Evolutionary conservation across 2,888 invertebrate genomes (phyloP), one percentile per base, ranked within the genome.

Genomic region (Coleophora flavipennella): DNA sequence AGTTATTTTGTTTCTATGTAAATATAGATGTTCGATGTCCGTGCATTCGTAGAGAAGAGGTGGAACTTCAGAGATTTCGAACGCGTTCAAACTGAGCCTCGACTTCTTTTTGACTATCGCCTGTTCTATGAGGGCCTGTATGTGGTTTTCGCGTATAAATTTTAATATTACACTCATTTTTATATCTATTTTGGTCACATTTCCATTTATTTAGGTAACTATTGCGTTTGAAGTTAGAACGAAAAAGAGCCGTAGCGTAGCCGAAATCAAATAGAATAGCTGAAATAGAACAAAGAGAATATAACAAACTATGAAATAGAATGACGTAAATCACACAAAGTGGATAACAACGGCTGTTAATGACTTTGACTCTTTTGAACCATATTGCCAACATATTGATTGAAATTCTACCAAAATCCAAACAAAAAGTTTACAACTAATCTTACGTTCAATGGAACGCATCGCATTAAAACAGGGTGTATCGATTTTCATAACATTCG

Each of bases 131-230:
- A 89, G 83, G 29, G 90, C 89, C 55, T 90, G 64, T 59, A 90
- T 88, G 58, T 90, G 88, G 63, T 90, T 89, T 70, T 88, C 87
- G 69, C 89, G 89, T 57, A 91, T 87, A 70, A 89, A 91, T 72
- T 90, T 87, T 67, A 89, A 86, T 57, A 91, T 83, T 57, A 85
- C 85, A 81, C 89, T 89, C 89, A 89, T 89, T 77, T 73, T 43
- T 73, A 40, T 83, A 37, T 50, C 50, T 65, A 61, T 66, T 65
- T 62, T 62, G 58, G 59, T 67, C 56, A 62, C 69, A 67, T 68
- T 67, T 59, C 68, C 63, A 53, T 57, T 57, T 8, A 13, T 26
- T n/a, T 6, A 11, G 13, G 36, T 25, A 62, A 57, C 58, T 71
- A 76, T 67, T 81, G 71, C 77, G 78, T 73, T 74, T 74, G 67